Percentiles rank a stretch among this genome's conserved stretches.
Conservation (phyloP, 2,888 invertebrate species). For the Cephus nigrinus region DNA sequence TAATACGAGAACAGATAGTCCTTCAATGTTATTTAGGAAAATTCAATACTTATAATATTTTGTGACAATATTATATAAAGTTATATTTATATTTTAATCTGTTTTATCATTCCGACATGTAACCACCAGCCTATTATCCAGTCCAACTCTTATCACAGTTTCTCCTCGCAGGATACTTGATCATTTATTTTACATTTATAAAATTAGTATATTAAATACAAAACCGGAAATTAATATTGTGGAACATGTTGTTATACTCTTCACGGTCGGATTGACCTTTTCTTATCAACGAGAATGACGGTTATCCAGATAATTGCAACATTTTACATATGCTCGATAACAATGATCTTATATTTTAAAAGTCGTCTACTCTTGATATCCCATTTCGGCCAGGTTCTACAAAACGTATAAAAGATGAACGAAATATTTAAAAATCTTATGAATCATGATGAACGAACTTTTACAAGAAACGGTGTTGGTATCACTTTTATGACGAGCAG, state of each 20-base stretch:
- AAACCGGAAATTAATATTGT: not conserved
- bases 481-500: not conserved
- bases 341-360: not conserved
- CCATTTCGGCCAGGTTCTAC: not conserved
- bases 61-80: conserved; percentile 52
- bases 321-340: not conserved
- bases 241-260: not conserved
- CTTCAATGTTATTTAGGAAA: conserved; percentile 38
- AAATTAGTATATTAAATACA: too few species aligned
- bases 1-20: conserved; percentile 6
- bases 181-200: too few species aligned
- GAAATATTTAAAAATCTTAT: not conserved
- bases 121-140: not conserved
- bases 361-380: not conserved
- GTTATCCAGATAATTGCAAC: not conserved
- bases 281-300: not conserved
- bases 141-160: not conserved
- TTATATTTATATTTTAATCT: conserved; percentile 56
- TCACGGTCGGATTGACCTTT: not conserved
- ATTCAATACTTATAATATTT: conserved; percentile 54
- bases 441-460: not conserved
- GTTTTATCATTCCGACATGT: not conserved
- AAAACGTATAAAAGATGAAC: not conserved
- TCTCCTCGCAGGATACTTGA: not conserved
- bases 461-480: not conserved